Base-by-base conservation (phyloP, 64 coral and sea anemone genomes). In the Catalaphyllia jardinei region DNA sequence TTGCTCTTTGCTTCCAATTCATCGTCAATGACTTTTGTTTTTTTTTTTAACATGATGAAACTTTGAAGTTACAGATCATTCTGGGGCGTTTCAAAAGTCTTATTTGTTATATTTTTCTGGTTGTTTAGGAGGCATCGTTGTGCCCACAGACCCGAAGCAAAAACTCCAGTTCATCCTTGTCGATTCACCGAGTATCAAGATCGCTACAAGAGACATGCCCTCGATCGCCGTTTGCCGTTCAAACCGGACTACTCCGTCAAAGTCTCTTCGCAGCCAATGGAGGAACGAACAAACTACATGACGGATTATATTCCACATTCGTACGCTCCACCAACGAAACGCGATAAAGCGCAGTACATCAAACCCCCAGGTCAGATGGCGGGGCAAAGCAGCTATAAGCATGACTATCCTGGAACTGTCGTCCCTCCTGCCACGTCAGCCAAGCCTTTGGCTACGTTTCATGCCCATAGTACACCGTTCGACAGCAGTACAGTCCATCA, bases 171-270 rank as follows among this genome's bases (percentile, higher is more conserved):
- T 52, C 88, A 93, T 55, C 87, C 80, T 79, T 99, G 97, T 62
- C 76, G 93, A 73, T 95, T 95, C 64, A 94, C 97, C 2, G 97
- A 99, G 84, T 99, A 99, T 63, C 88, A 91, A 82, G 97, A 95
- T 83, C 82, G 94, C 22, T 99, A 95, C 91, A 93, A 93, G 60
- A 95, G 86, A 62, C 91, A 95, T 75, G 64, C 93, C 24, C 62
- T 95, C 61, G 74, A 79, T 54, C 80, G 79, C 20, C 88, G 90
- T 15, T 55, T 92, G 18, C 94, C 97, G 65, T 93, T 95, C 28
- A 99, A 95, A 52, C 97, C 97, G 16, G 94, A 93, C 31, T 93
- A 89, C 65, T 74, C 88, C 11, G 79, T 93, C 67, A 95, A 95
- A 75, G 72, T 57, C 27, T 99, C 97, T 22, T 88, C 74, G 10